Evolutionary conservation across 2,113 vertebrate species (phyloP).

Genomic region (Nannobrachium achirus): DNA sequence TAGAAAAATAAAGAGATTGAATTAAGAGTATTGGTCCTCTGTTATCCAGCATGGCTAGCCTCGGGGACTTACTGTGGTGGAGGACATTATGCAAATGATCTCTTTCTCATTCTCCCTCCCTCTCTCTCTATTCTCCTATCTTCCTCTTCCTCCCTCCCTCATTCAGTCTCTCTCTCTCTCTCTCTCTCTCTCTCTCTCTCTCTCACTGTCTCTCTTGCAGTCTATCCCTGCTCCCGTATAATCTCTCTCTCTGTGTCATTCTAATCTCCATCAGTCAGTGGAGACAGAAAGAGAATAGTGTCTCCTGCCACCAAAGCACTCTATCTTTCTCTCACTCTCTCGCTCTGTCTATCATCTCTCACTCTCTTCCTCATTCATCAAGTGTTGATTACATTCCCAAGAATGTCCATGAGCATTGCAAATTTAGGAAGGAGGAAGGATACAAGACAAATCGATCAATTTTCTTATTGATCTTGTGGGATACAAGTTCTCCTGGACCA

Average conservation of each 20-base stretch:
- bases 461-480: constrained; percentile 33
- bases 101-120: constrained; percentile 54
- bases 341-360: constrained; percentile 25
- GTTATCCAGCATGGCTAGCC: constrained; percentile 96
- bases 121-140: constrained; percentile 12
- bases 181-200: constrained; percentile 65
- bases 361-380: constrained; percentile 39
- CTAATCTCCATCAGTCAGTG: constrained; percentile 76
- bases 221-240: constrained; percentile 24
- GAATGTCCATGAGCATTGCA: constrained; percentile 41
- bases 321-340: constrained; percentile 12
- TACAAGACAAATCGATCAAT: constrained; percentile 23
- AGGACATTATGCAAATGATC: constrained; percentile 99
- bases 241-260: constrained; percentile 29
- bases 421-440: constrained; percentile 34
- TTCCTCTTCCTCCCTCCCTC: constrained; percentile 34
- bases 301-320: constrained; percentile 49
- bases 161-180: constrained; percentile 73
- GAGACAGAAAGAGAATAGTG: constrained; percentile 55
- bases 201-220: constrained; percentile 41
- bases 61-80: constrained; percentile 95
- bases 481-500: constrained; percentile 27
- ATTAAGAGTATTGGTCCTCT: constrained; percentile 99
- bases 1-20: constrained; percentile 99
- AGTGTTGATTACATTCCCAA: constrained; percentile 30